A percentile compares a stretch with the other conserved stretches of the same genome.
phyloP scores from a whole-genome alignment of 2,888 invertebrate species.

The Zootermopsis nevadensis region DNA sequence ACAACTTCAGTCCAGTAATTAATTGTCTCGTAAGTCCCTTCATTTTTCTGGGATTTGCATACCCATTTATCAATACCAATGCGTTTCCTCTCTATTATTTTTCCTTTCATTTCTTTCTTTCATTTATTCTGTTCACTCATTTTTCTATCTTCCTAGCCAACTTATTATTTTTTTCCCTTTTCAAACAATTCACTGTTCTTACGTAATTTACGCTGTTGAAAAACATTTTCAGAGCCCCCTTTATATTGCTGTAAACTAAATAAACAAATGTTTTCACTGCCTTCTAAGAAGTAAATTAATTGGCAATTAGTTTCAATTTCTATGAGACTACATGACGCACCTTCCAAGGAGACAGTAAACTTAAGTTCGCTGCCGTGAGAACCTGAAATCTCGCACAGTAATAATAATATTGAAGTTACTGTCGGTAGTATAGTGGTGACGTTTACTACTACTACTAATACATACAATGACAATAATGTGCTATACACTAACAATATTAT shows the following conservation, averaged over 20 bases:
- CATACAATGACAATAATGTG: not conserved
- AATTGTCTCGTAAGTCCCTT: conserved; percentile 47
- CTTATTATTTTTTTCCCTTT: not conserved
- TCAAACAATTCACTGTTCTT: not conserved
- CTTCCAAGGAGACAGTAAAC: no score
- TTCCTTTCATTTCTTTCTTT: not conserved
- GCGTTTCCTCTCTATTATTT: conserved; percentile 8
- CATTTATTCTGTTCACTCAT: conserved; percentile 38
- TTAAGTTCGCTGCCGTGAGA: no score
- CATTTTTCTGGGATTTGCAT: conserved; percentile 49
- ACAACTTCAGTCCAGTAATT: conserved; percentile 50
- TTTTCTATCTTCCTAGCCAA: not conserved
- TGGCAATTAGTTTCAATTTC: no score
- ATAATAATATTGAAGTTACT: no score
- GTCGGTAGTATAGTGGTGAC: no score
- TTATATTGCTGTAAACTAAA: not conserved
- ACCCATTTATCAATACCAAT: conserved; percentile 47
- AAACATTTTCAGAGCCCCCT: conserved; percentile 3
- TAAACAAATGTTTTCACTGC: not conserved
- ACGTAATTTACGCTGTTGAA: not conserved
- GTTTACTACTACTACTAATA: not conserved
- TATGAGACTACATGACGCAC: no score
- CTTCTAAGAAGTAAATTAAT: no score
- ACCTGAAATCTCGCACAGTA: no score
- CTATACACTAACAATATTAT: not conserved